Evolutionary conservation across 2,113 vertebrate species (phyloP).

Genomic region (Mohoua ochrocephala): DNA sequence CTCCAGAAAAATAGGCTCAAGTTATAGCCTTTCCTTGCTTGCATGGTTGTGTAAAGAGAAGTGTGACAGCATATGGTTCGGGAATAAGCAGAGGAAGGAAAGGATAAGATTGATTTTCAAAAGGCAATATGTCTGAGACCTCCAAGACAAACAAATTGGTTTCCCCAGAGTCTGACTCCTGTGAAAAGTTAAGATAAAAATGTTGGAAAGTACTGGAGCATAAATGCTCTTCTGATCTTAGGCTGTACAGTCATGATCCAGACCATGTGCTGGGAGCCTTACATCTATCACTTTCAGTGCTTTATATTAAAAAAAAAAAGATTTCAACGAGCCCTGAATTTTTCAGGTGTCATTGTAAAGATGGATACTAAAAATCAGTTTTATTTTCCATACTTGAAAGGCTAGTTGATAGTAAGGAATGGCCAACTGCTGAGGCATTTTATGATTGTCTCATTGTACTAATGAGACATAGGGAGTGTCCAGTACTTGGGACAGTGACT

Average conservation of each 20-base stretch:
- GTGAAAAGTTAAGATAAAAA: background rate
- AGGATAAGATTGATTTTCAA: background rate
- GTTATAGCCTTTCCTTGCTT: background rate
- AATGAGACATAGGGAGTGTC: background rate
- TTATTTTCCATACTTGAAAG: background rate
- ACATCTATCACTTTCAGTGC: background rate
- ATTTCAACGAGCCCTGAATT: background rate
- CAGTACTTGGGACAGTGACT: background rate
- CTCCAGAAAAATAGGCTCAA: background rate
- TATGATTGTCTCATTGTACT: background rate
- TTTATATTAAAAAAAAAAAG: background rate
- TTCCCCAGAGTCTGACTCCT: background rate
- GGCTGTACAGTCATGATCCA: background rate
- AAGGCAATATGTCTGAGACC: background rate
- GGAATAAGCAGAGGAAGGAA: background rate
- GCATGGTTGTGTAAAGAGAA: background rate
- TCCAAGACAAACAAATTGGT: background rate
- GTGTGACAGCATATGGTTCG: background rate
- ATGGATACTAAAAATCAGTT: background rate
- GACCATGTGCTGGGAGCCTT: background rate
- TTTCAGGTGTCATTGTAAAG: background rate
- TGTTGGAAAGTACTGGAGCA: background rate
- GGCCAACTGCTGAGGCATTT: background rate
- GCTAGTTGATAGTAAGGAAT: background rate
- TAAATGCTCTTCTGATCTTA: background rate